phyloP scores from a whole-genome alignment of 2,797 vertebrate genomes.

The Pseudochirops corinnae region DNA sequence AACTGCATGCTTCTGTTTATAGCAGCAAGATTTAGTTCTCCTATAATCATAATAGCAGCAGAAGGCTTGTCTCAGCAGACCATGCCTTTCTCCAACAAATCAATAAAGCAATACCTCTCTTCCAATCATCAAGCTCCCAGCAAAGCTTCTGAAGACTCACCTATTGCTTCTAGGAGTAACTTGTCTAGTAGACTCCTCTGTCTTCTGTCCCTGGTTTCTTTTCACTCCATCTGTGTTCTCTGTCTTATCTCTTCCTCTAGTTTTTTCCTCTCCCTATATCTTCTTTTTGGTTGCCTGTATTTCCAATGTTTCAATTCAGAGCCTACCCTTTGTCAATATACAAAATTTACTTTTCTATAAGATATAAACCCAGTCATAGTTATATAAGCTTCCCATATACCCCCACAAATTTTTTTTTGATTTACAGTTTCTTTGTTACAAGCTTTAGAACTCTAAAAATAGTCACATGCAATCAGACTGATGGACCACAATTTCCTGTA shows the following conservation, averaged over 20 bases:
- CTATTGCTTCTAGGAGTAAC: not conserved
- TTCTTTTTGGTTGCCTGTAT: not conserved
- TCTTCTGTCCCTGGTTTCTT: not conserved
- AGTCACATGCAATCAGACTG: not conserved
- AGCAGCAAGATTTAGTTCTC: not conserved
- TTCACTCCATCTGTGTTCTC: not conserved
- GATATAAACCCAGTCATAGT: not conserved
- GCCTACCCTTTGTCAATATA: not conserved
- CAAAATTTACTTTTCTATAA: not conserved
- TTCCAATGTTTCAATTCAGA: not conserved
- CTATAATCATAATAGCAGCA: not conserved
- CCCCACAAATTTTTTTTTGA: not conserved
- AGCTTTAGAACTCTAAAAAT: not conserved
- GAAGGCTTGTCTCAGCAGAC: not conserved
- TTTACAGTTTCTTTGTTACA: not conserved
- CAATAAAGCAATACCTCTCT: not conserved
- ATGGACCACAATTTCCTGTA: not conserved
- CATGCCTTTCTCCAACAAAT: not conserved
- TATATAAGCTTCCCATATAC: not conserved
- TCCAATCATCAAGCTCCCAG: not conserved
- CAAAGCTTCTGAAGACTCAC: not conserved
- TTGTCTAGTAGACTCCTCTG: not conserved
- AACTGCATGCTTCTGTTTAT: not conserved
- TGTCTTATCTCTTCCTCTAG: not conserved
- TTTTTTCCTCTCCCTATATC: not conserved